phyloP scores from a whole-genome alignment of 2,888 invertebrate species.

The Tinea semifulvella region DNA sequence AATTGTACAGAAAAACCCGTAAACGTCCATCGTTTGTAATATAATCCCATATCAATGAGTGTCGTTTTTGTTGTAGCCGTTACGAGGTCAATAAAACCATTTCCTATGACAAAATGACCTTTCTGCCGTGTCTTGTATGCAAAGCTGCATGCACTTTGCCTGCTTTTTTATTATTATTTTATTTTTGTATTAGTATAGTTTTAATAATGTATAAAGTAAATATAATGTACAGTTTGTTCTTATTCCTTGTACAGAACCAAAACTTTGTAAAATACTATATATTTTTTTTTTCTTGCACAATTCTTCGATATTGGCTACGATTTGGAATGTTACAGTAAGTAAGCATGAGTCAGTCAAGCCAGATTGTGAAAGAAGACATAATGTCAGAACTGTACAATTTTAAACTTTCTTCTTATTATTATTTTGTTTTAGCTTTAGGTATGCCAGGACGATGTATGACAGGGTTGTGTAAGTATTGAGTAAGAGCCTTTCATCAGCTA shows the following conservation, averaged over 20 bases:
- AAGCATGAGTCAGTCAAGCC: constrained; percentile 42
- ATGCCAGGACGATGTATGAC: constrained; percentile 48
- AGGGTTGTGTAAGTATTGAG: constrained; percentile 23
- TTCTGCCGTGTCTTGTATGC: constrained; percentile 71
- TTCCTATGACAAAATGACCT: constrained; percentile 75
- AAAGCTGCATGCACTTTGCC: constrained; percentile 76
- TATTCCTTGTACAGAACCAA: constrained; percentile 58
- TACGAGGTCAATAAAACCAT: constrained; percentile 62
- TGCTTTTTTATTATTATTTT: constrained; percentile 70
- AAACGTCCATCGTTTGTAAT: constrained; percentile 66
- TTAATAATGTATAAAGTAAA: constrained; percentile 59
- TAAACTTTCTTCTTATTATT: constrained; percentile 33
- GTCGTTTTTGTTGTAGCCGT: constrained; percentile 73
- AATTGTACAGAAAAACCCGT: constrained; percentile 58
- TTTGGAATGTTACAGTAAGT: constrained; percentile 75
- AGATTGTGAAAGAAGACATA: constrained; percentile 38
- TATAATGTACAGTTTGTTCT: constrained; percentile 63
- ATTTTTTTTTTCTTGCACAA: constrained; percentile 73
- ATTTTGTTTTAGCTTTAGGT: constrained; percentile 57
- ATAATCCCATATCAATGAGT: constrained; percentile 70
- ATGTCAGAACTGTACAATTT: constrained; percentile 13
- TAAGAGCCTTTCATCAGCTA: no score
- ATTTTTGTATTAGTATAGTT: constrained; percentile 67
- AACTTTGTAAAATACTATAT: constrained; percentile 61
- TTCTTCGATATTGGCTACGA: constrained; percentile 70